Conservation (phyloP, 2,797 vertebrate species). For the Selene dorsalis region DNA sequence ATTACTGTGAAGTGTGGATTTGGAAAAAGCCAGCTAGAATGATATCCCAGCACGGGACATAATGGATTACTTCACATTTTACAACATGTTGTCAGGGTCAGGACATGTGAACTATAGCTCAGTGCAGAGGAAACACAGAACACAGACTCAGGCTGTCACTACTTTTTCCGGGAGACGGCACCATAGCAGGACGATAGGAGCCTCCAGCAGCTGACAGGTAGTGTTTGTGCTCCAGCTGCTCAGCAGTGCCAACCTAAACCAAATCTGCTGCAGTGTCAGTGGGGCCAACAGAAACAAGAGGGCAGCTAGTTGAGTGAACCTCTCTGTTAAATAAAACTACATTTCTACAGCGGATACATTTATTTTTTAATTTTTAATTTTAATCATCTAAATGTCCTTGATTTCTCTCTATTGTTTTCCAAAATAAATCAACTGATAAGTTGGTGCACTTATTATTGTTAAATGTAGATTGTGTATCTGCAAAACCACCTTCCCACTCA, state of each 20-base stretch:
- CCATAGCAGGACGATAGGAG: conserved; percentile 47
- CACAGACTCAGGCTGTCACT: conserved; percentile 20
- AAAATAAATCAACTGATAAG: not conserved
- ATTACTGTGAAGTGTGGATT: conserved; percentile 12
- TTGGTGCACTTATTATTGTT: not conserved
- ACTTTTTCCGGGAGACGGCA: conserved; percentile 45
- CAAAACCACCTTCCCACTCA: not conserved
- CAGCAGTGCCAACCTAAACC: conserved; percentile 66
- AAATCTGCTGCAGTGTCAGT: conserved; percentile 43
- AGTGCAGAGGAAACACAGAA: conserved; percentile 10
- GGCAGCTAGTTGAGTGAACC: conserved; percentile 33
- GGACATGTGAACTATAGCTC: conserved; percentile 17
- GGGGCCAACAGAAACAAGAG: conserved; percentile 65
- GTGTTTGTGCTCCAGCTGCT: conserved; percentile 66
- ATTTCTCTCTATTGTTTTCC: not conserved
- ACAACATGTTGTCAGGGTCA: conserved; percentile 16
- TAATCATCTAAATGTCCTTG: conserved; percentile 13
- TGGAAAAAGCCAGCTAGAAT: conserved; percentile 22
- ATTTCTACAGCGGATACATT: conserved; percentile 30
- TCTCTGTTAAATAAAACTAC: conserved; percentile 47
- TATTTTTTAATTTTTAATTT: conserved; percentile 20
- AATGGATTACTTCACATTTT: conserved; percentile 31
- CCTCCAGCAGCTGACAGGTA: conserved; percentile 73
- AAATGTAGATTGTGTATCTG: not conserved
- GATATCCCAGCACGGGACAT: conserved; percentile 22